These are phyloP conservation scores for Nesometra sesokonis DNA, from an alignment of 35 echinoderm and acorn worm genomes.

Conservation along the genomic window DNA sequence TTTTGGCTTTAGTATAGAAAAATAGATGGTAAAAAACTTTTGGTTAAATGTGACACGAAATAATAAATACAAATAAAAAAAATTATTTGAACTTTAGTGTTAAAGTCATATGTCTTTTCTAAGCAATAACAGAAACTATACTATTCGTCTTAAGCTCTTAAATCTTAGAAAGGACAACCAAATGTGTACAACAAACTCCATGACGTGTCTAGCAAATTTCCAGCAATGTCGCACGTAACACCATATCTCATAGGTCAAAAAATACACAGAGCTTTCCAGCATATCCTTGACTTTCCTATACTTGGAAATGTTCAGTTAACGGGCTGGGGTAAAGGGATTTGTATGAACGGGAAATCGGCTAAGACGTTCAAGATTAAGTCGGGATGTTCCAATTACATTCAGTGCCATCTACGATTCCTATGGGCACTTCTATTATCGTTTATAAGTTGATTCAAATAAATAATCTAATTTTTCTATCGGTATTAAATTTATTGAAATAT, in stretches of 20 bases:
- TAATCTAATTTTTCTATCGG: too few relatives aligned
- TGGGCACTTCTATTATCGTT: not conserved
- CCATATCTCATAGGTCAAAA: not conserved
- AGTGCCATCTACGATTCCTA: not conserved
- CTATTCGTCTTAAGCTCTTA: too few relatives aligned
- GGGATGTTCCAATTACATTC: not conserved
- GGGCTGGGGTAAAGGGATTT: not conserved
- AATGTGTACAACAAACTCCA: not conserved
- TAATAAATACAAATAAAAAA: too few relatives aligned
- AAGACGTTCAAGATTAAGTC: not conserved
- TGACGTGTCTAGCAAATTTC: not conserved
- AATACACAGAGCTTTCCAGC: not conserved
- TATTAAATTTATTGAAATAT: too few relatives aligned
- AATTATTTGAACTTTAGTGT: too few relatives aligned
- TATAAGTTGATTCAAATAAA: not conserved
- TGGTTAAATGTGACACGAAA: too few relatives aligned
- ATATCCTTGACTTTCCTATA: not conserved
- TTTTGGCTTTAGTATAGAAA: too few relatives aligned
- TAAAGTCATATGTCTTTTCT: too few relatives aligned
- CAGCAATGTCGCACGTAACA: not conserved
- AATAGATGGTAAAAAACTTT: too few relatives aligned
- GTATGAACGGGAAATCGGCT: not conserved
- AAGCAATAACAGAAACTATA: too few relatives aligned
- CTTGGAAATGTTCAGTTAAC: not conserved
- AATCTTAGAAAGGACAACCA: too few relatives aligned